A percentile compares a stretch with the other conserved stretches of the same genome.
These are phyloP conservation scores for Lamellibrachia luymesi DNA, from an alignment of 1,140 invertebrate genomes.

Conservation along the genomic window DNA sequence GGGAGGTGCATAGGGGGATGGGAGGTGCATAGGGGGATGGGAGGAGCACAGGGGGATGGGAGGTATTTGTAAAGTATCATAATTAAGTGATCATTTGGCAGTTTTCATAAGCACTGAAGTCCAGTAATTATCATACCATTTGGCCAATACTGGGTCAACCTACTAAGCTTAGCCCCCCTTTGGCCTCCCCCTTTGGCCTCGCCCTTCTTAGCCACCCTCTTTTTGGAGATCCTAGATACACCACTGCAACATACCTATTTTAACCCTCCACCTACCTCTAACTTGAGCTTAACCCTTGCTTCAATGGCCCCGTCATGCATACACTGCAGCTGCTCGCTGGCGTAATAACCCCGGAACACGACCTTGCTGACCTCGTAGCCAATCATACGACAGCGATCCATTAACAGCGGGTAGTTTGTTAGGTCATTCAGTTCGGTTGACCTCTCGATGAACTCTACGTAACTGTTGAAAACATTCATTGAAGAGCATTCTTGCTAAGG, in stretches of 20 bases:
- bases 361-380: slow-evolving; percentile 53
- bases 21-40: no score
- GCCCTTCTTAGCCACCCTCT: no score
- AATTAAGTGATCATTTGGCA: no score
- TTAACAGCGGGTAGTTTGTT: slow-evolving; percentile 42
- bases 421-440: slow-evolving; percentile 49
- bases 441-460: slow-evolving; percentile 53
- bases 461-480: slow-evolving; percentile 35
- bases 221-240: no score
- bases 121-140: no score
- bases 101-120: no score
- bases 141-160: no score
- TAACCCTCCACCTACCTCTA: slow-evolving; percentile 38
- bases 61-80: no score
- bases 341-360: slow-evolving; percentile 52
- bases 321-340: slow-evolving; percentile 47
- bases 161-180: no score
- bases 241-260: neutral
- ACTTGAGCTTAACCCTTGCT: slow-evolving; percentile 46
- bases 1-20: no score
- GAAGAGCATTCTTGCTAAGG: neutral
- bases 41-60: no score
- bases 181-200: no score
- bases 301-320: slow-evolving; percentile 50
- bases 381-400: slow-evolving; percentile 44